Evolutionary conservation across 2,888 invertebrate genomes (phyloP), one percentile per base, ranked within the genome.

Genomic region (Drosophila nr. fundita): DNA sequence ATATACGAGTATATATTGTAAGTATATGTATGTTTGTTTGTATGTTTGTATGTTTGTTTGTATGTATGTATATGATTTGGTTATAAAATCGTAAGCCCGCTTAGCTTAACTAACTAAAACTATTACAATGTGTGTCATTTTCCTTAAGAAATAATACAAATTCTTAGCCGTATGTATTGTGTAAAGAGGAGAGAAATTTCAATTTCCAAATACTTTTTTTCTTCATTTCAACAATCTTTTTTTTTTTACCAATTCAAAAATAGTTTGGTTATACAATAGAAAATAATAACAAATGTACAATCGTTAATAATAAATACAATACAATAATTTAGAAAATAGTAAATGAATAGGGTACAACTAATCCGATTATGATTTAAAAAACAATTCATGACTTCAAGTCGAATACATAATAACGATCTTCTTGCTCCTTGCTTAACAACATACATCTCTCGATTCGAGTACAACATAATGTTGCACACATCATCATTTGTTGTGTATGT

Each of bases 171-270:
- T 68, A 68, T 70, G 59, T 80, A 64, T 71, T 75, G 72, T 73
- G 73, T 76, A 68, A 72, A 76, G 73, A 68, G 71, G 74, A 76
- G 77, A 83, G 78, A 89, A 82, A 88, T 80, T 83, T 80, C 57
- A 83, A 90, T 90, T 83, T 88, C 81, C 78, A 80, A 86, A 78
- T 86, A 83, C 86, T 89, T 89, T 73, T 83, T 78, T 76, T 63
- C 60, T 63, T 42, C 32, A 60, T 68, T 80, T 73, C 65, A 78
- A 73, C 70, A 80, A 72, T 70, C 13, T 18, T 38, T 34, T 61
- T 54, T 55, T 36, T 54, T 55, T 36, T 52, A 86, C 76, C 80
- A 80, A 87, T 85, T 79, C 78, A 80, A 74, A 81, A 78, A 78
- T 62, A 61, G 70, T 78, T 90, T 82, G 76, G 76, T 70, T 74